Conservation (phyloP, 2,113 vertebrate genomes). For the Crotophaga sulcirostris region DNA sequence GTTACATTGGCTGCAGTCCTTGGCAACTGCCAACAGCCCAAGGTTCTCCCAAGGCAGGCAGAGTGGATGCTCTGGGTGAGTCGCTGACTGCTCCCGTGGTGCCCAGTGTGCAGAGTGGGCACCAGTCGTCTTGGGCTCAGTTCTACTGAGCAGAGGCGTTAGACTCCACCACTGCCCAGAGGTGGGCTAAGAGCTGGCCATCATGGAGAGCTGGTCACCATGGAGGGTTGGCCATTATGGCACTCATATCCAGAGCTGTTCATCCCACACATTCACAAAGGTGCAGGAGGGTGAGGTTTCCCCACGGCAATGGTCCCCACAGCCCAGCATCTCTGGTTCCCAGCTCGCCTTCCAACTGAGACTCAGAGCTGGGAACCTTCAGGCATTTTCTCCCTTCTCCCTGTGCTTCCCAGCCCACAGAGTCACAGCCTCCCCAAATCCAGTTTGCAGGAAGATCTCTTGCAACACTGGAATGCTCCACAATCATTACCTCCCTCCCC, state of each 20-base stretch:
- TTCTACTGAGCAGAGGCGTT: fast-evolving
- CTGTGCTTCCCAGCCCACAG: background rate
- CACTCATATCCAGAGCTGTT: background rate
- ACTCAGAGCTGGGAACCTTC: background rate
- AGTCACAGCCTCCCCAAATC: background rate
- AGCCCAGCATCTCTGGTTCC: background rate
- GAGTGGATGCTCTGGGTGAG: background rate
- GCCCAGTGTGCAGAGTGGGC: too few relatives aligned
- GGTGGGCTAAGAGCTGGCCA: background rate
- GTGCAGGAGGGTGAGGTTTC: background rate
- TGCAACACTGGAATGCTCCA: slow-evolving; percentile 64
- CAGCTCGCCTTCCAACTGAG: background rate
- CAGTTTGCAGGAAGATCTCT: slow-evolving; percentile 47
- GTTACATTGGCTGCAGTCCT: fast-evolving
- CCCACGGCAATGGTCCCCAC: fast-evolving
- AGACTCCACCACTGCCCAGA: background rate
- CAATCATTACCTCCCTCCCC: slow-evolving; percentile 59
- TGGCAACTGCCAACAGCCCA: background rate
- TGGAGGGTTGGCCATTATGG: background rate
- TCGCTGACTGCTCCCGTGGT: fast-evolving
- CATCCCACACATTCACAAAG: background rate
- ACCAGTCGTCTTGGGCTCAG: fast-evolving
- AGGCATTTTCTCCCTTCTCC: background rate
- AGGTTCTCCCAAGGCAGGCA: background rate
- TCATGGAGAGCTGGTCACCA: too few relatives aligned